These are phyloP conservation scores for Tenualosa thibaudeaui DNA, from an alignment of 2,797 vertebrate species.

Conservation along the genomic window DNA sequence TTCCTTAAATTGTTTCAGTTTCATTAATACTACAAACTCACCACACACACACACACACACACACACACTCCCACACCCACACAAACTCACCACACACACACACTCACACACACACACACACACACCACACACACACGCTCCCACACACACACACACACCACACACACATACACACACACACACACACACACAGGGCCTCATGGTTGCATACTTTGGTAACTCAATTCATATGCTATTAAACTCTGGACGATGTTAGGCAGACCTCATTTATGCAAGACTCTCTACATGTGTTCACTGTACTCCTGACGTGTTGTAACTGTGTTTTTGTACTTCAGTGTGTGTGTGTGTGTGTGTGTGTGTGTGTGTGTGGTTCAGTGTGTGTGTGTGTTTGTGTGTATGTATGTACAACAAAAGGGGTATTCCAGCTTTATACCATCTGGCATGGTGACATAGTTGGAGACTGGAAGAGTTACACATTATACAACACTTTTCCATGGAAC, in stretches of 20 bases:
- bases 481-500: neutral
- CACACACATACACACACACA: neutral
- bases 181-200: slow-evolving; percentile 50
- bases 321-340: neutral
- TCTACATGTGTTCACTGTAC: slow-evolving; percentile 33
- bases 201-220: slow-evolving; percentile 72
- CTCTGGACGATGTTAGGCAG: slow-evolving; percentile 57
- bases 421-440: too few relatives aligned
- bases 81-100: neutral
- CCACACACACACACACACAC: slow-evolving; percentile 30
- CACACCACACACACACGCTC: slow-evolving; percentile 34
- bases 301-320: slow-evolving; percentile 44
- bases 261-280: slow-evolving; percentile 66
- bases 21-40: too few relatives aligned
- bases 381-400: slow-evolving; percentile 17
- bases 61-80: neutral
- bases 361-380: neutral
- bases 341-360: neutral
- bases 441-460: too few relatives aligned
- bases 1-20: neutral
- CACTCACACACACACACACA: neutral
- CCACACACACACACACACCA: neutral
- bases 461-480: too few relatives aligned
- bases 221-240: slow-evolving; percentile 69
- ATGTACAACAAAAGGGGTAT: neutral